A percentile compares a stretch with the other conserved stretches of the same genome.
phyloP scores from a whole-genome alignment of 2,797 vertebrate genomes.

The Poecilia wingei region DNA sequence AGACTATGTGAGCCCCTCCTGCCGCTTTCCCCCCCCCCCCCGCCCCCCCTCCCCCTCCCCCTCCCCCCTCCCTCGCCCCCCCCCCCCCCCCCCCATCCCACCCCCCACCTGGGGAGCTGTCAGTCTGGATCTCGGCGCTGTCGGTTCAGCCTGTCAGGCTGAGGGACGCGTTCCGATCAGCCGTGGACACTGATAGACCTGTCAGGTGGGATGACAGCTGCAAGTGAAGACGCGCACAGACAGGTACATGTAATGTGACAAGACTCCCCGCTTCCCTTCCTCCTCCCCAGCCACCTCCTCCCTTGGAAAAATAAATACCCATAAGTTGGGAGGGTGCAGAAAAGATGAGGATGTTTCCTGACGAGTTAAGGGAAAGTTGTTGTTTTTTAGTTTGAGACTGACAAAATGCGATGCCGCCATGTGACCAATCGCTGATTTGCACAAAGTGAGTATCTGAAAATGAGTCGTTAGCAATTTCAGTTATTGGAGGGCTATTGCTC shows the following conservation, averaged over 20 bases:
- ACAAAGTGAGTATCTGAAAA: not conserved
- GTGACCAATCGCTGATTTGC: conserved; percentile 16
- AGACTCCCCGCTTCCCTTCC: conserved; percentile 53
- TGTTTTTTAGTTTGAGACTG: conserved; percentile 55
- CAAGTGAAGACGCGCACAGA: conserved; percentile 62
- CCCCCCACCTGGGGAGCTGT: conserved; percentile 77
- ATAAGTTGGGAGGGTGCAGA: conserved; percentile 48
- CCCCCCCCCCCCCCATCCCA: not conserved
- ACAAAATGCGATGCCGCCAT: conserved; percentile 55
- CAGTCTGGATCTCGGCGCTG: conserved; percentile 75
- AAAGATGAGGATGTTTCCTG: conserved; percentile 49
- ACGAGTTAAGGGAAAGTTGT: conserved; percentile 48
- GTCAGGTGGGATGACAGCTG: conserved; percentile 80
- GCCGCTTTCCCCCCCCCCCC: no score
- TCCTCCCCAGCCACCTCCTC: conserved; percentile 16
- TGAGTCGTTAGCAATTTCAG: not conserved
- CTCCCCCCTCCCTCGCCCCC: no score
- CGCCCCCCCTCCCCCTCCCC: no score
- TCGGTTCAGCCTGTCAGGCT: conserved; percentile 76
- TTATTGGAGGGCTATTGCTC: not conserved
- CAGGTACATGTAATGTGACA: conserved; percentile 80
- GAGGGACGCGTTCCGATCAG: conserved; percentile 71
- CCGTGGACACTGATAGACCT: conserved; percentile 80
- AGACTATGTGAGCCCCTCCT: no score
- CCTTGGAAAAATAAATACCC: conserved; percentile 55